phyloP scores from a whole-genome alignment of 1,140 invertebrate genomes.

The Drosophila elegans region DNA sequence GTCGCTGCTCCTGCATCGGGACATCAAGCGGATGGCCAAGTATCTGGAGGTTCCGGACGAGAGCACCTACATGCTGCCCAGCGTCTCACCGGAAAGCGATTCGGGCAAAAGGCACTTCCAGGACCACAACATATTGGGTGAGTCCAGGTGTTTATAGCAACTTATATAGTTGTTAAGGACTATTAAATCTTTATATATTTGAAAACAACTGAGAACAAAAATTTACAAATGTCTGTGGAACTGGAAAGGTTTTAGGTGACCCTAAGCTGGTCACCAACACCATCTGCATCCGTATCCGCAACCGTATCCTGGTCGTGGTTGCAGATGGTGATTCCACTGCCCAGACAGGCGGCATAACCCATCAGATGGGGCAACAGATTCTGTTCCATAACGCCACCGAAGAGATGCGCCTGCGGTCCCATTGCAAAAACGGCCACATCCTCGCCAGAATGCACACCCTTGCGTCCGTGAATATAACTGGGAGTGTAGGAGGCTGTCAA shows the following conservation, averaged over 20 bases:
- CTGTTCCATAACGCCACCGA: conserved; percentile 91
- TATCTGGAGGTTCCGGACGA: conserved; percentile 77
- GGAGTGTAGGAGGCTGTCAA: conserved; percentile 80
- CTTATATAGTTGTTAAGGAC: too few species aligned
- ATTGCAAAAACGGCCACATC: conserved; percentile 88
- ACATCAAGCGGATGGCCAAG: conserved; percentile 87
- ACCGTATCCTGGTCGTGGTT: background rate
- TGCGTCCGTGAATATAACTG: conserved; percentile 80
- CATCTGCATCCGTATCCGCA: background rate
- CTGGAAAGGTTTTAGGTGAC: background rate
- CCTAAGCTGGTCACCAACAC: background rate
- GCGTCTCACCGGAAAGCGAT: conserved; percentile 84
- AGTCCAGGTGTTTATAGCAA: background rate
- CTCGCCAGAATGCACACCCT: conserved; percentile 89
- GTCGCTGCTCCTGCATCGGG: conserved; percentile 90
- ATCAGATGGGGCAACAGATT: conserved; percentile 91
- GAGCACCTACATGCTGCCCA: conserved; percentile 73
- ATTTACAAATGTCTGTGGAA: conserved; percentile 20
- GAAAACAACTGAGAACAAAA: conserved; percentile 6
- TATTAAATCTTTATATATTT: conserved; percentile 1
- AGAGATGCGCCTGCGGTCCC: conserved; percentile 89
- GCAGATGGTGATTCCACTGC: conserved; percentile 61
- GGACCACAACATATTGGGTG: conserved; percentile 80
- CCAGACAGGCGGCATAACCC: conserved; percentile 88
- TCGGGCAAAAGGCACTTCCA: conserved; percentile 72